Conservation (phyloP, 2,797 vertebrate genomes). For the Sardinella longiceps region DNA sequence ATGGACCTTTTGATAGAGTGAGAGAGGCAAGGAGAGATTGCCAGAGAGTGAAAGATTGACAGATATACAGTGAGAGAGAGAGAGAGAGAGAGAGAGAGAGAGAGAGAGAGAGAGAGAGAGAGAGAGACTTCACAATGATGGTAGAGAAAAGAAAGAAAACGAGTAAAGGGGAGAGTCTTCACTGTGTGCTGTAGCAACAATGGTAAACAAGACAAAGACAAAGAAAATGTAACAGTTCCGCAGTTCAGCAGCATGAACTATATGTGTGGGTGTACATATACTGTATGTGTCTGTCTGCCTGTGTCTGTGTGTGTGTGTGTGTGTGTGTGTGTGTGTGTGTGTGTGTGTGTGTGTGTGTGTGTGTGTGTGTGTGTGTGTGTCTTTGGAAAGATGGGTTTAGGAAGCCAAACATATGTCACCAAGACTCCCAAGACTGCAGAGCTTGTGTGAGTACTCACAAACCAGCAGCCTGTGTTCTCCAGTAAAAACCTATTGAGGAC, state of each 20-base stretch:
- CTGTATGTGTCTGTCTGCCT: background rate
- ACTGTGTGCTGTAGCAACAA: background rate
- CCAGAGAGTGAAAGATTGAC: no score
- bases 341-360: background rate
- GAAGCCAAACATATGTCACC: background rate
- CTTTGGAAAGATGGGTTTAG: no score
- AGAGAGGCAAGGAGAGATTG: no score
- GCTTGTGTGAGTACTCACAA: background rate
- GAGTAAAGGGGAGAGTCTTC: background rate
- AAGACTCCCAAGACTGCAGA: background rate
- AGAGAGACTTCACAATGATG: no score
- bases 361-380: background rate
- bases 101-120: no score
- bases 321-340: background rate
- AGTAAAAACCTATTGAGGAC: no score
- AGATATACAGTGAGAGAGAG: no score
- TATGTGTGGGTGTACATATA: background rate
- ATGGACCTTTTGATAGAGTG: no score
- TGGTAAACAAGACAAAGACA: background rate
- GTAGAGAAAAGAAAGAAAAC: no score
- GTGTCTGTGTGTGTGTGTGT: background rate
- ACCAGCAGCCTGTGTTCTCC: no score
- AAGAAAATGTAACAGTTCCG: background rate
- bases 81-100: no score
- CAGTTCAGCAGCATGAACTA: background rate